Base-by-base conservation (phyloP, 2,888 invertebrate species). In the Pegoplata infirma region DNA sequence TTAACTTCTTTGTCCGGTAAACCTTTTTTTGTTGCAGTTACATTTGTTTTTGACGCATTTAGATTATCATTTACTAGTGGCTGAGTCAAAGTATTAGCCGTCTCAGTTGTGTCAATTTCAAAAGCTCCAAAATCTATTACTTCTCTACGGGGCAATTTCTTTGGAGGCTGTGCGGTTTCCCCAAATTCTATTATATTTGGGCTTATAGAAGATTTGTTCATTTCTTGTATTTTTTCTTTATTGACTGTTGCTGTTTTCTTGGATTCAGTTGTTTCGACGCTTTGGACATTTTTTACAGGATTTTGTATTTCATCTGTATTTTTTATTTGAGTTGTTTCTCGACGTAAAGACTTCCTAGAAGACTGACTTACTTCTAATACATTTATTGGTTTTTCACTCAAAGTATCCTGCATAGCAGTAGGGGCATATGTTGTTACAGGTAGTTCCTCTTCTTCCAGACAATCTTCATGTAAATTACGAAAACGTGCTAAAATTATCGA, bases 401-500 rank as follows among this genome's bases (percentile, higher is more conserved):
- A 36, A 28, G 16, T 3, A 14, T 40, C 8, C 6, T 25, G 17
- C 5, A 46, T 40, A 10, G 17, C 44, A 8, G 32, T 12, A 16
- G 2, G 7, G 5, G 6, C 7, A 55, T 23, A 1, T 1, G 16
- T 7, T 8, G 61, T 49, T 17, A 28, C 25, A 7, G 53, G 53
- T 5, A 74, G 61, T 25, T 68, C 66, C 32, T 32, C 25, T 17
- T 63, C 49, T 17, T 49, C 44, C 0, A 58, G 14, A 46, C 47
- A 40, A 55, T 58, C 69, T 8, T 61, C 66, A 28, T 36, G 51
- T 14, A 56, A 16, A 58, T 67, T 59, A 17, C 55, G 56, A 8
- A 56, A 56, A 56, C 53, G 66, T 23, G 51, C 55, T 64, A 32
- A 5, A 68, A 67, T 16, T 64, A 21, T 51, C 12, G n/a, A 59